A percentile compares a stretch with the other conserved stretches of the same genome.
Evolutionary conservation across 2,888 invertebrate genomes (phyloP).

Genomic region (Aspidapion aeneum): DNA sequence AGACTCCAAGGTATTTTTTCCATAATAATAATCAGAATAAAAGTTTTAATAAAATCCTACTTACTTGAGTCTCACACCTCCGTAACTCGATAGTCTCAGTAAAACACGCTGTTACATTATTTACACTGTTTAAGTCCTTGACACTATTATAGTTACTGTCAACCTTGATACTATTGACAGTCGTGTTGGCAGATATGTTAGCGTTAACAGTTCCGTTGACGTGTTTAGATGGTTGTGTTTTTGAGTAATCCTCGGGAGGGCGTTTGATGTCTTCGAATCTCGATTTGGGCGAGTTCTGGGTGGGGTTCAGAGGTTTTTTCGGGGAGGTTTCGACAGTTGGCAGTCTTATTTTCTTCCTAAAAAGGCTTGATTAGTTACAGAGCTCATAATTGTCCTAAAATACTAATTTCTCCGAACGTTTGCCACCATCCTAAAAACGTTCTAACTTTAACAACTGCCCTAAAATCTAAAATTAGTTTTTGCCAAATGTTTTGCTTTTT

Average conservation of each 20-base stretch:
- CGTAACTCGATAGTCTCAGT: constrained; percentile 24
- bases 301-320: constrained; percentile 26
- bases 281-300: constrained; percentile 19
- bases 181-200: constrained; percentile 17
- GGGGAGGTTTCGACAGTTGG: constrained; percentile 34
- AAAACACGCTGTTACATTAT: constrained; percentile 16
- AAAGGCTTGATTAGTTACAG: too few relatives aligned
- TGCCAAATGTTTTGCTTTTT: too few relatives aligned
- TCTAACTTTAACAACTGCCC: too few relatives aligned
- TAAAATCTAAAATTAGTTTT: too few relatives aligned
- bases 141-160: constrained; percentile 34
- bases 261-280: constrained; percentile 15
- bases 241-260: constrained; percentile 10
- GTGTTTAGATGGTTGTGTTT: constrained; percentile 27
- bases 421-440: too few relatives aligned
- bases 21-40: too few relatives aligned
- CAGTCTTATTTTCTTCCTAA: constrained; percentile 32
- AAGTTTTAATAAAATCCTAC: too few relatives aligned
- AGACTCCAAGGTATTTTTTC: too few relatives aligned
- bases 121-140: constrained; percentile 28
- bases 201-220: constrained; percentile 27
- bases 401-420: too few relatives aligned
- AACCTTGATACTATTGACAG: constrained; percentile 22
- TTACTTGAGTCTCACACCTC: constrained; percentile 18
- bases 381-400: too few relatives aligned